phyloP scores from a whole-genome alignment of 2,797 vertebrate genomes.

The Sebastes nivosus region DNA sequence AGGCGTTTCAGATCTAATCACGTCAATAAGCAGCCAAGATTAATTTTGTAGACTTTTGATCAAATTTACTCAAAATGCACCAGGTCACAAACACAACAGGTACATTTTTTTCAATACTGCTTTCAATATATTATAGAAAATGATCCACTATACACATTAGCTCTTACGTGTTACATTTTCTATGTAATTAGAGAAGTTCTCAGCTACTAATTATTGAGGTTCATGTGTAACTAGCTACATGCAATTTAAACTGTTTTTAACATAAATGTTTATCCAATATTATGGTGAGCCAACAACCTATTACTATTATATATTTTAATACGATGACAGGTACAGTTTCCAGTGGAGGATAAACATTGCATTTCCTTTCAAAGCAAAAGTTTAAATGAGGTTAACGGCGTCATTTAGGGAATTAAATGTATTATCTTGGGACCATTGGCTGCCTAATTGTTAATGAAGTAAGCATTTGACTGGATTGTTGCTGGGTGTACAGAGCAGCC shows the following conservation, averaged over 20 bases:
- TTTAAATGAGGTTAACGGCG: constrained; percentile 24
- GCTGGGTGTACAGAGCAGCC: background rate
- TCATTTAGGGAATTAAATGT: constrained; percentile 17
- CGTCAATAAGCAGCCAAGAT: background rate
- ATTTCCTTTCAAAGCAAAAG: background rate
- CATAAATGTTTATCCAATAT: background rate
- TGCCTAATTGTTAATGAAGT: constrained; percentile 9
- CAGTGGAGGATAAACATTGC: background rate
- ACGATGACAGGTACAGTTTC: background rate
- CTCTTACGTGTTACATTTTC: background rate
- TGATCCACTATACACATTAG: background rate
- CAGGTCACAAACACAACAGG: background rate
- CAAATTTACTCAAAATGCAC: background rate
- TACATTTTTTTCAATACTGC: background rate
- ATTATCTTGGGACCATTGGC: background rate
- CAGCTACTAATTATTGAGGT: background rate
- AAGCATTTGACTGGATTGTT: background rate
- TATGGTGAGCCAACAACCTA: background rate
- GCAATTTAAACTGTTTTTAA: background rate
- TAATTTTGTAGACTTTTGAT: constrained; percentile 10
- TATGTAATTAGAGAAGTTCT: background rate
- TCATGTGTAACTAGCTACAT: background rate
- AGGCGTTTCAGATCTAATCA: constrained; percentile 17
- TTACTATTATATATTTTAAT: background rate
- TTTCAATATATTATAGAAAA: background rate